phyloP scores from a whole-genome alignment of 2,797 vertebrate species.

The Poeciliopsis gracilis region DNA sequence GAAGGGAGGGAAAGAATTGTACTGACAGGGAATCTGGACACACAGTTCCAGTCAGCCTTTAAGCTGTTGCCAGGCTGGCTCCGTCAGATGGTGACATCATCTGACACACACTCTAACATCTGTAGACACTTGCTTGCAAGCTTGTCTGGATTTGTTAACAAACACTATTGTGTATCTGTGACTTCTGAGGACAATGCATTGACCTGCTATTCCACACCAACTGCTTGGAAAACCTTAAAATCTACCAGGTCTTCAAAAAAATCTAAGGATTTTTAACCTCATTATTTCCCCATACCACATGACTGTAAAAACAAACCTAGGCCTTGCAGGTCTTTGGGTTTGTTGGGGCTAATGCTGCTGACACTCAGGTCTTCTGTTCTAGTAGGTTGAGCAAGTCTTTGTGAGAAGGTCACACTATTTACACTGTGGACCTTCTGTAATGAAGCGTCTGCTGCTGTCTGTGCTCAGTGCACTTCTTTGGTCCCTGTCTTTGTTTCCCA shows the following conservation, averaged over 20 bases:
- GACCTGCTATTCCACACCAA: background rate
- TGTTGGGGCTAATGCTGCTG: conserved; percentile 17
- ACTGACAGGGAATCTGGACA: conserved; percentile 23
- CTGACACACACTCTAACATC: conserved; percentile 31
- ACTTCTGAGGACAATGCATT: conserved; percentile 9
- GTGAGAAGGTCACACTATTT: conserved; percentile 41
- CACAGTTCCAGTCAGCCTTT: conserved; percentile 21
- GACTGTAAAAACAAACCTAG: background rate
- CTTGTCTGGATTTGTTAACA: conserved; percentile 23
- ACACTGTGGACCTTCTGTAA: conserved; percentile 33
- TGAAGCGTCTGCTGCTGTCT: conserved; percentile 27
- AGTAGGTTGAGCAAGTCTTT: conserved; percentile 35
- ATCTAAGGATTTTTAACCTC: background rate
- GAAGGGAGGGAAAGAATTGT: background rate
- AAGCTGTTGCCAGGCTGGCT: conserved; percentile 26
- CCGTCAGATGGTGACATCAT: conserved; percentile 29
- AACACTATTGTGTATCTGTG: background rate
- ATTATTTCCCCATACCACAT: background rate
- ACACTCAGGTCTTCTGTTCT: conserved; percentile 42
- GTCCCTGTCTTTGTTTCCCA: conserved; percentile 17
- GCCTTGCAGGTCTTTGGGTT: conserved; percentile 10
- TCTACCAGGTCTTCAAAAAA: background rate
- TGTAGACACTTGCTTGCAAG: conserved; percentile 21
- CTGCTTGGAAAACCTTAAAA: background rate
- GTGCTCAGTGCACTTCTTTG: conserved; percentile 14